These are phyloP conservation scores for Bombus confusus DNA, from an alignment of 1,140 invertebrate genomes.

Conservation along the genomic window DNA sequence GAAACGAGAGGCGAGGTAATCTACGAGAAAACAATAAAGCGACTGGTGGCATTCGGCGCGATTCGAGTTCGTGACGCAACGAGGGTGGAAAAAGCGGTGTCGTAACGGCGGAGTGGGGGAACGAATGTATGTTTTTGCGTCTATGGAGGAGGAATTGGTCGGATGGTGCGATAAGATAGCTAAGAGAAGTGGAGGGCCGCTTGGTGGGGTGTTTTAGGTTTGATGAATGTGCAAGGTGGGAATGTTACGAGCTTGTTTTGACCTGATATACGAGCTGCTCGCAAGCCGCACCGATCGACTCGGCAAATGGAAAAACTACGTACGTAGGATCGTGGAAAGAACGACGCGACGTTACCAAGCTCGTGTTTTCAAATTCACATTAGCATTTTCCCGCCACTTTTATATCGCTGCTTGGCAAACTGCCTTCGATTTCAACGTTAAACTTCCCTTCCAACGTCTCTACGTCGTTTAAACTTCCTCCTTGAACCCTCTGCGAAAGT, in stretches of 20 bases:
- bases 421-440: too few relatives aligned
- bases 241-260: conserved; percentile 19
- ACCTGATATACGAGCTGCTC: neutral
- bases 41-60: conserved; percentile 1
- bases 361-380: too few relatives aligned
- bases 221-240: neutral
- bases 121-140: conserved; percentile 42
- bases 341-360: too few relatives aligned
- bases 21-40: conserved; percentile 16
- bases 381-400: too few relatives aligned
- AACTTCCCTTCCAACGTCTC: neutral
- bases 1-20: neutral
- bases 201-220: neutral
- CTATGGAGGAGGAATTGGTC: conserved; percentile 10
- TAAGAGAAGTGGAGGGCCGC: neutral
- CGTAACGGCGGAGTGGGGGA: neutral
- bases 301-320: neutral
- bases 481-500: neutral
- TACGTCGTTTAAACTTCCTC: neutral
- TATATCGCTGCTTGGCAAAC: too few relatives aligned
- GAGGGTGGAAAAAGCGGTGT: neutral
- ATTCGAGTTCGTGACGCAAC: neutral
- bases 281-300: too few relatives aligned
- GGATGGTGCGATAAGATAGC: neutral
- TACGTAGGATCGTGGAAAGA: too few relatives aligned